Percentiles rank a stretch among this genome's conserved stretches.
phyloP scores from a whole-genome alignment of 1,140 invertebrate genomes.

The Mesaphorura yosii region DNA sequence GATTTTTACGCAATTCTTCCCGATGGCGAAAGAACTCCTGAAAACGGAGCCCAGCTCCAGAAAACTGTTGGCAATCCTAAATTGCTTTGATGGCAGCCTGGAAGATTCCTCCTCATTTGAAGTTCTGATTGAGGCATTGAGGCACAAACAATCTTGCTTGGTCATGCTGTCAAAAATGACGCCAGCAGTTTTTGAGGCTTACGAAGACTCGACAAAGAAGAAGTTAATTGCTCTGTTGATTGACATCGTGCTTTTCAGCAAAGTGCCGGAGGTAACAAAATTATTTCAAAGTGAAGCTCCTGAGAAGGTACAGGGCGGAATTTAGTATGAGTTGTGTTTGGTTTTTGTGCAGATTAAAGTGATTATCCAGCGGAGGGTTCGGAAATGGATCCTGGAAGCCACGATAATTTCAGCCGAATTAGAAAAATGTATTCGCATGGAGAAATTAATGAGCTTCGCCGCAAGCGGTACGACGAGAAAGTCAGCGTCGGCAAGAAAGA shows the following conservation, averaged over 20 bases:
- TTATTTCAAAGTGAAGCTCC: neutral
- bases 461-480: neutral
- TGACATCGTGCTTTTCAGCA: conserved; percentile 12
- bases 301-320: neutral
- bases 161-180: conserved; percentile 16
- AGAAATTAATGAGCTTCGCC: conserved; percentile 11
- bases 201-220: conserved; percentile 8
- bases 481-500: too few species aligned
- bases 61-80: conserved; percentile 10
- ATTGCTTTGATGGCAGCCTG: conserved; percentile 20
- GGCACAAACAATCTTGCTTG: conserved; percentile 4
- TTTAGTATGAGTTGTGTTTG: conserved; percentile 2
- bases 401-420: conserved; percentile 49
- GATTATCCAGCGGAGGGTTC: conserved; percentile 23
- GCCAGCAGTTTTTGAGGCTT: conserved; percentile 7
- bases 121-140: conserved; percentile 6
- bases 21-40: conserved; percentile 5
- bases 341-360: conserved; percentile 22
- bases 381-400: conserved; percentile 43
- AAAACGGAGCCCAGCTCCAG: conserved; percentile 1
- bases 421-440: conserved; percentile 42
- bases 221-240: conserved; percentile 20
- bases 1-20: conserved; percentile 4
- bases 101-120: neutral
- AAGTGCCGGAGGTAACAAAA: conserved; percentile 13